Conservation (phyloP, 1,140 invertebrate species). For the Pachypeltis micranthus region DNA sequence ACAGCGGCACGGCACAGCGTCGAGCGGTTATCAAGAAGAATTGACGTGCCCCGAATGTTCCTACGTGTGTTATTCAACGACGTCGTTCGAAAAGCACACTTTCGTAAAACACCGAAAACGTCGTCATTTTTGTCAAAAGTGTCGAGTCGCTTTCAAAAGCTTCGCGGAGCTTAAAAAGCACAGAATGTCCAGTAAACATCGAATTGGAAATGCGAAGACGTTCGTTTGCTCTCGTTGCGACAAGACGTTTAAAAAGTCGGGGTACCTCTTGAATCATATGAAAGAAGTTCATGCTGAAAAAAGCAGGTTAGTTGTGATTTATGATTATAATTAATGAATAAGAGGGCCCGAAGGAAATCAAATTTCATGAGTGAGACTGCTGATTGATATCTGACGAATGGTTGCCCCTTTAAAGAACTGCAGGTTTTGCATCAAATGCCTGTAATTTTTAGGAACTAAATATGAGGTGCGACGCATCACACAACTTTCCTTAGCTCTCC, state of each 20-base stretch:
- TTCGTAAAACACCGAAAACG: constrained; percentile 30
- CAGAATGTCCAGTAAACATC: constrained; percentile 39
- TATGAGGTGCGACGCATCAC: too few relatives aligned
- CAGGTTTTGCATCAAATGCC: too few relatives aligned
- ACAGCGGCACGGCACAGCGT: constrained; percentile 37
- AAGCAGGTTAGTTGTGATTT: too few relatives aligned
- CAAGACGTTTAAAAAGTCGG: constrained; percentile 38
- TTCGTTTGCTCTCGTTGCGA: constrained; percentile 49
- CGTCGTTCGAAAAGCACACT: constrained; percentile 50
- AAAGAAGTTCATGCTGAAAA: constrained; percentile 47
- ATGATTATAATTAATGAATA: too few relatives aligned
- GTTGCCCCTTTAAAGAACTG: too few relatives aligned
- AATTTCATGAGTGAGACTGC: too few relatives aligned
- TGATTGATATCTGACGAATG: too few relatives aligned
- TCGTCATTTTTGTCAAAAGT: constrained; percentile 52
- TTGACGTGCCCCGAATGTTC: constrained; percentile 39
- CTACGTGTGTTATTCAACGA: constrained; percentile 12
- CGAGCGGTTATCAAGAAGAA: constrained; percentile 50
- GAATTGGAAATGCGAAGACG: constrained; percentile 32
- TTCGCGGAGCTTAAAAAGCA: constrained; percentile 51
- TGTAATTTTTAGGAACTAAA: too few relatives aligned
- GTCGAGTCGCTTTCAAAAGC: constrained; percentile 47
- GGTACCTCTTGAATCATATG: constrained; percentile 53
- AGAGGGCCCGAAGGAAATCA: too few relatives aligned
- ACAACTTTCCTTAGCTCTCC: too few relatives aligned